Base-by-base conservation (phyloP, 2,888 invertebrate genomes). In the Capitulum mitella region DNA sequence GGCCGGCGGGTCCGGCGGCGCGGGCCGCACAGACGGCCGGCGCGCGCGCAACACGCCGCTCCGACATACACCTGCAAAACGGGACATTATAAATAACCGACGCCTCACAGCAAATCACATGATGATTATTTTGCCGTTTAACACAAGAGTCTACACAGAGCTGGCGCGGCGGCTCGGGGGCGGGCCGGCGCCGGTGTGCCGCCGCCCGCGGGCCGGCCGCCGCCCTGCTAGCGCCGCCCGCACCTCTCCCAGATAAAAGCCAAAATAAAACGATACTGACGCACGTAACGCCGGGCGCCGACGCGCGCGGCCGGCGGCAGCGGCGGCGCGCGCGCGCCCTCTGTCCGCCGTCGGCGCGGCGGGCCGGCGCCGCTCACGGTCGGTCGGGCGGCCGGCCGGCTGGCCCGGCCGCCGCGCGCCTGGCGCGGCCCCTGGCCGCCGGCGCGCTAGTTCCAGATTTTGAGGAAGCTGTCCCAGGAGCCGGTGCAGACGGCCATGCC, bases 401-500 rank as follows among this genome's bases (percentile, higher is more conserved):
- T 5, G 43, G 6, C 6, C 43, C 43, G 43, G 43, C 12, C 43
- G 6, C 6, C 43, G 43, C 12, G 43, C 43, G 43, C 6, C 6
- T 12, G 43, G 43, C 43, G 6, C 43, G 43, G 43, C 43, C 12
- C 43, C n/a, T n/a, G 43, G 43, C 6, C 43, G 43, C 43, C 5
- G 6, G 12, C 43, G 43, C 43, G 40, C 40, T 70, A 99, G 90
- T 99, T 99, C 99, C 99, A 99, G 89, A 99, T 99, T 90, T 98
- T 98, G 84, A 99, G 92, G 92, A 99, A 99, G 86, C 97, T 98
- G 90, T 99, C 99, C 99, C 99, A 99, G 84, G 98, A 98, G 86
- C 99, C 99, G 85, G 99, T 99, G 88, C 98, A 98, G 83, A 99
- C 98, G 82, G 99, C 99, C 97, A 98, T 98, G 82, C 99, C 99